Base-by-base conservation (phyloP, 2,888 invertebrate species). In the Seira musarum region DNA sequence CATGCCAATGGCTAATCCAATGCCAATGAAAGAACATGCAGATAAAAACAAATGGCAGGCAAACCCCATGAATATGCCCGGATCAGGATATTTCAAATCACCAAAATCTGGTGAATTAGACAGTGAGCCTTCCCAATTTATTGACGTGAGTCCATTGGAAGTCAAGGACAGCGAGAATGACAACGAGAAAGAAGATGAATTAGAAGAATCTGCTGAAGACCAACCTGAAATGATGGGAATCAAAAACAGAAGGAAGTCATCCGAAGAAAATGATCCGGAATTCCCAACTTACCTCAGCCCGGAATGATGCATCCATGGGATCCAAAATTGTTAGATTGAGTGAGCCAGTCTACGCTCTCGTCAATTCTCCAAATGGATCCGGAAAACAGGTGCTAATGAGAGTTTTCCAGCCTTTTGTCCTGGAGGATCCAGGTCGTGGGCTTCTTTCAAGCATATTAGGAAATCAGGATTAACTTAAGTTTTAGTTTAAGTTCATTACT, bases 311-410 rank as follows among this genome's bases (percentile, higher is more conserved):
- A 8, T 2, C 68, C 0, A 22, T 77, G 3, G 76, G 69, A 13
- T 74, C 74, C 17, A 74, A 74, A 35, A 66, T 74, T 60, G 60
- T 66, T 6, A 25, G 35, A 17, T 40, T 74, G 8, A 66, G 35
- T 40, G 74, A 74, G 60, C 74, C 74, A 1, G 74, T 74, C 22
- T 74, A 74, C 22, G 67, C 74, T 35, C 66, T 74, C 8, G 74
- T 74, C 40, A 67, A 66, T n/a, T 35, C 53, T 21, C 74, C 74
- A 57, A 66, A 74, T 21, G 67, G 67, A 13, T 15, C 30, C 21
- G 74, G 60, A 70, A 74, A 74, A 22, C 66, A 67, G 66, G 74
- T 74, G 35, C 60, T 74, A 13, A 74, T 66, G 74, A 53, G 74
- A 60, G 74, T 74, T 19, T 60, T 40, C 40, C 66, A 66, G 22